Evolutionary conservation across 2,888 invertebrate genomes (phyloP), one percentile per base, ranked within the genome.

Genomic region (Orthosia incerta): DNA sequence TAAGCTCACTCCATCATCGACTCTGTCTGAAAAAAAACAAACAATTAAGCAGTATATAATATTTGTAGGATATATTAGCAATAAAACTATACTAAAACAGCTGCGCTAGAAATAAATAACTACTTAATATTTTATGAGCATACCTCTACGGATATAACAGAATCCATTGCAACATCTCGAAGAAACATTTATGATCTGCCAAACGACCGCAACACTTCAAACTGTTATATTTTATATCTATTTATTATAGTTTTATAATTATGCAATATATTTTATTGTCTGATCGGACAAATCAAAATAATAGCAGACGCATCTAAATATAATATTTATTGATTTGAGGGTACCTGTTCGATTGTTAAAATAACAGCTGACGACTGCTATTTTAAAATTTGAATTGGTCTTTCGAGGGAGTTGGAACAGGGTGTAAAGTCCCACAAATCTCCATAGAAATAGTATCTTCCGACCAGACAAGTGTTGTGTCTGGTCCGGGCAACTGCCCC

Each of bases 111-210:
- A 72, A 74, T 73, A 73, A 20, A 60, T 23, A 16, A 12, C 26
- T 15, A 26, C n/a, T 59, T 16, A 16, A 5, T 53, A 26, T 53
- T 55, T 31, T 31, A 55, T 31, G 4, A 3, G 39, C 18, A 51
- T 50, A 57, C n/a, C 15, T 39, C 20, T 73, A 20, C 55, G 1
- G 46, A 53, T 45, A 39, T 74, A 31, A n/a, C 16, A 56, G n/a
- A 51, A 31, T 26, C 48, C 39, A 62, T 64, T 80, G 12, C 23
- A 68, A 64, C 55, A 64, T 63, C 20, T 51, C 15, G 64, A 65
- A 53, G 82, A 79, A 23, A 65, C 39, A 57, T 81, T 79, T 76
- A 79, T 48, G 82, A 64, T 26, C 56, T n/a, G 13, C 46, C 23
- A 23, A 69, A 69, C 76, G 64, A 57, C 31, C 26, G 45, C 20